Percentiles rank a stretch among this genome's conserved stretches.
phyloP scores from a whole-genome alignment of 2,888 invertebrate species.

The Cryptocephalus primarius region DNA sequence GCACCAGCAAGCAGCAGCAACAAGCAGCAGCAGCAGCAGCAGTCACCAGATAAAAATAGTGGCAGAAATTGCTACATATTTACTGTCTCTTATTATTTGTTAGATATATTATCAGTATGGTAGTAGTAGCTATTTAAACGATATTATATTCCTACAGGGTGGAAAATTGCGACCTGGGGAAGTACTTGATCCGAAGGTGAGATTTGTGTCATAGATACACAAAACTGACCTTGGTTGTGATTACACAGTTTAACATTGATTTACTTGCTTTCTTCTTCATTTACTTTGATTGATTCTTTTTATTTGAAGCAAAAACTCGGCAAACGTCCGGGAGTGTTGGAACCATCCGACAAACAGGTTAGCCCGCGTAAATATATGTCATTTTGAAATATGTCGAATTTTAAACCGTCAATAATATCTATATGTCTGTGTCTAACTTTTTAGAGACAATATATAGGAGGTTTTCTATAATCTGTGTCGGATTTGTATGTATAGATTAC shows the following conservation, averaged over 20 bases:
- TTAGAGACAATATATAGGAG: conserved; percentile 9
- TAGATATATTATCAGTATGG: too few species aligned
- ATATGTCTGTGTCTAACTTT: conserved; percentile 36
- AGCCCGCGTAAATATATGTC: conserved; percentile 33
- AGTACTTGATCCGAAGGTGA: conserved; percentile 66
- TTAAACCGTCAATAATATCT: conserved; percentile 22
- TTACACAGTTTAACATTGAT: conserved; percentile 2
- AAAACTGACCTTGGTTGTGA: conserved; percentile 36
- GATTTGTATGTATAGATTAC: conserved; percentile 21
- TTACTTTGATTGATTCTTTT: conserved; percentile 41
- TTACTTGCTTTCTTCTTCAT: conserved; percentile 19
- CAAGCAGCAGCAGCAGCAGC: conserved; percentile 7
- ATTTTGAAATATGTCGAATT: conserved; percentile 12
- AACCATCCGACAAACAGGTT: conserved; percentile 53
- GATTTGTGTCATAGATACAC: conserved; percentile 46
- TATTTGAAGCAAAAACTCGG: conserved; percentile 52
- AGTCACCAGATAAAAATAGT: conserved; percentile 11
- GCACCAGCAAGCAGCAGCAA: conserved; percentile 11
- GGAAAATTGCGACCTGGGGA: conserved; percentile 71
- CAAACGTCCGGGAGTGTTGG: conserved; percentile 71
- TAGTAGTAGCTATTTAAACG: conserved; percentile 9
- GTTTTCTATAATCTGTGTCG: conserved; percentile 13
- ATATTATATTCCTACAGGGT: conserved; percentile 46
- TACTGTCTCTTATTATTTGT: too few species aligned
- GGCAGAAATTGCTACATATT: conserved; percentile 1